Evolutionary conservation across 2,888 invertebrate genomes (phyloP).

Genomic region (Drosophila longiperda): DNA sequence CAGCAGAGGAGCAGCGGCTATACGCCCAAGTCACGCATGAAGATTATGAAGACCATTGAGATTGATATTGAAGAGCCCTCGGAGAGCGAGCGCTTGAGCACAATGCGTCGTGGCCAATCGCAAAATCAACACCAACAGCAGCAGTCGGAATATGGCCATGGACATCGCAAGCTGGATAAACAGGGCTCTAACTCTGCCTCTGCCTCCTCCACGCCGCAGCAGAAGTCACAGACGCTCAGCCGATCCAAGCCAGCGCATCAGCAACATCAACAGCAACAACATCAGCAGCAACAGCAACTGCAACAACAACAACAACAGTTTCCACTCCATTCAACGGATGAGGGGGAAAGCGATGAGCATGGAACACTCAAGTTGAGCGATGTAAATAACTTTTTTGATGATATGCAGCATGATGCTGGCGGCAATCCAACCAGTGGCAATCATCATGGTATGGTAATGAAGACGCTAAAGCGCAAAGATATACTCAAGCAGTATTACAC

Average conservation of each 20-base stretch:
- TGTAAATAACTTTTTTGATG: constrained; percentile 86
- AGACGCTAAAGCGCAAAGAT: constrained; percentile 90
- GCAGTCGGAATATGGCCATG: constrained; percentile 49
- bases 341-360: constrained; percentile 83
- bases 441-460: constrained; percentile 89
- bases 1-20: constrained; percentile 64
- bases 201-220: constrained; percentile 53
- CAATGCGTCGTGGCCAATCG: constrained; percentile 74
- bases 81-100: constrained; percentile 78
- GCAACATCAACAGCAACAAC: constrained; percentile 44
- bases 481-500: constrained; percentile 90
- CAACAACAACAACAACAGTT: constrained; percentile 56
- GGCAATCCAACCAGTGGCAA: constrained; percentile 83
- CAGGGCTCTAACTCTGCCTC: constrained; percentile 54
- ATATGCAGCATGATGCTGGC: constrained; percentile 59
- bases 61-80: constrained; percentile 83
- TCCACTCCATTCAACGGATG: constrained; percentile 77
- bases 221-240: constrained; percentile 62
- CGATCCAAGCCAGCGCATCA: constrained; percentile 54
- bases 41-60: constrained; percentile 84
- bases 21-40: constrained; percentile 83
- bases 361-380: constrained; percentile 85
- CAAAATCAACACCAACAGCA: constrained; percentile 57
- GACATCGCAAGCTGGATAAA: constrained; percentile 63
- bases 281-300: constrained; percentile 38